Percentiles rank a stretch among this genome's conserved stretches.
phyloP scores from a whole-genome alignment of 2,113 vertebrate genomes.

The Cacatua alba region DNA sequence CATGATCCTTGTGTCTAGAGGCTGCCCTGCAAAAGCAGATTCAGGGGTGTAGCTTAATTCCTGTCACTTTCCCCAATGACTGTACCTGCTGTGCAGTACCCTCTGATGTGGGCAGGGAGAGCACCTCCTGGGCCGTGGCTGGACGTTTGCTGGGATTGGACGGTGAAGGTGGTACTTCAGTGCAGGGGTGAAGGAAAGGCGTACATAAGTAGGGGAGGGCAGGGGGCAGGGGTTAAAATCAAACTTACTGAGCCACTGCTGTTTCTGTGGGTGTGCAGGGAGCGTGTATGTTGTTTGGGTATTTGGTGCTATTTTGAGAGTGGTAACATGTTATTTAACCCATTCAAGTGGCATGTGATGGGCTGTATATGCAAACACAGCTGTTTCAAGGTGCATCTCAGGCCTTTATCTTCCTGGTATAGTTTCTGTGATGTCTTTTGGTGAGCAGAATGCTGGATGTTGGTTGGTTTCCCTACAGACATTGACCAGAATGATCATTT shows the following conservation, averaged over 20 bases:
- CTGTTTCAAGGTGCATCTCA: neutral
- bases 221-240: neutral
- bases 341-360: neutral
- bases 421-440: neutral
- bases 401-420: neutral
- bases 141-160: neutral
- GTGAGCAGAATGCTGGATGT: neutral
- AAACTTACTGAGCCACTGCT: neutral
- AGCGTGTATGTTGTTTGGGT: neutral
- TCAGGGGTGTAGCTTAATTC: neutral
- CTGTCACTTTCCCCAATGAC: neutral
- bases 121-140: neutral
- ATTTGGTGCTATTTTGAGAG: neutral
- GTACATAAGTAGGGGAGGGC: rapidly evolving
- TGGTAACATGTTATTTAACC: neutral
- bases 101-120: neutral
- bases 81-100: neutral
- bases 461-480: neutral
- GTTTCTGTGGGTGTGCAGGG: neutral
- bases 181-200: neutral
- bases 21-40: neutral
- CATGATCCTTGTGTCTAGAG: neutral
- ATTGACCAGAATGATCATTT: neutral
- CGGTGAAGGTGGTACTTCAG: neutral
- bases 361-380: neutral